A percentile compares a stretch with the other conserved stretches of the same genome.
Conservation (phyloP, 2,888 invertebrate genomes). For the Marronus borbonicus region DNA sequence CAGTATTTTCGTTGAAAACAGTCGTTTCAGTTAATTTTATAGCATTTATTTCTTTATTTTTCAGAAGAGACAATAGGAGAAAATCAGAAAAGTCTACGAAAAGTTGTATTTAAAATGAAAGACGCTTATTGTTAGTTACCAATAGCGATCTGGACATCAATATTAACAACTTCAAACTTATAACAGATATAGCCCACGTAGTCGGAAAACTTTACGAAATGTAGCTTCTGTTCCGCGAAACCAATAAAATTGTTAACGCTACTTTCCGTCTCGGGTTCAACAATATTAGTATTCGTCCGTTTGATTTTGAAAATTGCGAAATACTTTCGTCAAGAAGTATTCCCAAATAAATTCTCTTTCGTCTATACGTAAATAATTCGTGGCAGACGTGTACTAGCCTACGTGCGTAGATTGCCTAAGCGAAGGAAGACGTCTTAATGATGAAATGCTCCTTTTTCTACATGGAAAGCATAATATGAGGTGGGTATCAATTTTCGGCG, state of each 20-base stretch:
- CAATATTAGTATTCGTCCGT: conserved; percentile 32
- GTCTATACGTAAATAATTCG: conserved; percentile 43
- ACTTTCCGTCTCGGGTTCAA: not conserved
- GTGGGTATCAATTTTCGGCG: conserved; percentile 17
- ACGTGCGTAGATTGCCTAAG: conserved; percentile 39
- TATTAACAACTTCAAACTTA: not conserved
- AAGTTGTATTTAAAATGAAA: too few species aligned
- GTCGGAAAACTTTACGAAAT: not conserved
- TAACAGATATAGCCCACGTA: not conserved
- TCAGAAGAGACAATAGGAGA: too few species aligned
- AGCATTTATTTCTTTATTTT: too few species aligned
- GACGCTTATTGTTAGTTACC: too few species aligned
- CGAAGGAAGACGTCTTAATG: conserved; percentile 35
- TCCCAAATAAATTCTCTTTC: conserved; percentile 43
- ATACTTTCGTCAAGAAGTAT: conserved; percentile 42
- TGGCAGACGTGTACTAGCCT: not conserved
- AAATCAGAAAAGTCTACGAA: too few species aligned
- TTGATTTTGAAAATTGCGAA: conserved; percentile 38
- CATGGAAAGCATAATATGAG: conserved; percentile 28
- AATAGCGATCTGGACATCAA: not conserved
- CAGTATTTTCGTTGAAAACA: too few species aligned
- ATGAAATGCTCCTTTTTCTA: conserved; percentile 24
- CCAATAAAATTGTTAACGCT: conserved; percentile 24
- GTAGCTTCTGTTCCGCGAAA: not conserved
- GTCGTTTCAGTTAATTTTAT: too few species aligned